These are phyloP conservation scores for Cryptocephalus moraei DNA, from an alignment of 2,888 invertebrate species.

Conservation along the genomic window DNA sequence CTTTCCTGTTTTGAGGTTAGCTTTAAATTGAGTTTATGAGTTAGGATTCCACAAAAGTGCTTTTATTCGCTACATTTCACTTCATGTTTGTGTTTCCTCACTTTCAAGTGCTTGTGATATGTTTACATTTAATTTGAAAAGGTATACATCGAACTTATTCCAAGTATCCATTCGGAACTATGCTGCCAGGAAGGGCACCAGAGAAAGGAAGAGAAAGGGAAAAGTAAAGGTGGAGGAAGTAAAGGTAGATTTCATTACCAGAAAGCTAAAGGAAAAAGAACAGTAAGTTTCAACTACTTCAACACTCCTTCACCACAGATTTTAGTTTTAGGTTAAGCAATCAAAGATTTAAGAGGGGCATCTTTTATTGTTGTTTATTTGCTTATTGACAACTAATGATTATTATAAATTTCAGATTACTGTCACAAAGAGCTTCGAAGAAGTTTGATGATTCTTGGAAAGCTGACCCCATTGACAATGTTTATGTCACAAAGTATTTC, in stretches of 20 bases:
- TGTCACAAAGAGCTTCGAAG: conserved; percentile 39
- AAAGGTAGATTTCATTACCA: conserved; percentile 66
- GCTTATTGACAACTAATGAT: no score
- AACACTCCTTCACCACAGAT: neutral
- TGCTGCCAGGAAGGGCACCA: conserved; percentile 75
- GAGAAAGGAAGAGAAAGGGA: conserved; percentile 60
- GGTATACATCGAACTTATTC: conserved; percentile 5
- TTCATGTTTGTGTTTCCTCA: no score
- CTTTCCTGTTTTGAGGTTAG: no score
- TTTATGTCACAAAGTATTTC: conserved; percentile 48
- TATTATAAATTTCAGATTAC: conserved; percentile 28
- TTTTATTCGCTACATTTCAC: no score
- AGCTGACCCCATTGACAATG: conserved; percentile 51
- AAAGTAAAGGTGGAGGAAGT: conserved; percentile 67
- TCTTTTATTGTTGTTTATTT: no score
- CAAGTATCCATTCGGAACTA: conserved; percentile 36
- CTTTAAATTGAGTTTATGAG: no score
- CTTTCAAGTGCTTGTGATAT: no score
- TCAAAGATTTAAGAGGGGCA: no score
- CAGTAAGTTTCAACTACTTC: conserved; percentile 33
- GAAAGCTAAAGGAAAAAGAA: conserved; percentile 51
- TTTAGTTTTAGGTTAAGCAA: neutral
- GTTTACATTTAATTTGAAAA: no score
- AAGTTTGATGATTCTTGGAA: conserved; percentile 51
- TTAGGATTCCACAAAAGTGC: no score